These are phyloP conservation scores for Chiroxiphia lanceolata DNA, from an alignment of 2,797 vertebrate genomes.

Conservation along the genomic window DNA sequence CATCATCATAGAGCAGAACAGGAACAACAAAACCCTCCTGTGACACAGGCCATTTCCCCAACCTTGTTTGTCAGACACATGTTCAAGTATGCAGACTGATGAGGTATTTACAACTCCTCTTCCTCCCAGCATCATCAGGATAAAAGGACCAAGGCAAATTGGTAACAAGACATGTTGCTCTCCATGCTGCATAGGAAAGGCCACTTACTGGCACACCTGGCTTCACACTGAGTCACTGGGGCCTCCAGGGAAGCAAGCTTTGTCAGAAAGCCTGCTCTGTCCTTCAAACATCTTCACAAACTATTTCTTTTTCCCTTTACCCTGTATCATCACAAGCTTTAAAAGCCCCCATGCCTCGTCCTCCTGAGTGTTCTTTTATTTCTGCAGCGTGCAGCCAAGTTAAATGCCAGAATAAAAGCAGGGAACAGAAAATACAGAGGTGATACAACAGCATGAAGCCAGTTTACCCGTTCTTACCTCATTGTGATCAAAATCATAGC, in stretches of 20 bases:
- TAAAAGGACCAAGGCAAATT: not conserved
- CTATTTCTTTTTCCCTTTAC: not conserved
- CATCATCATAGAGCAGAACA: not conserved
- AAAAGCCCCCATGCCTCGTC: not conserved
- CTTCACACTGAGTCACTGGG: not conserved
- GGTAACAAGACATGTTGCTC: not conserved
- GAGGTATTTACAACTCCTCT: not conserved
- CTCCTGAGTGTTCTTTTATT: not conserved
- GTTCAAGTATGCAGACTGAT: not conserved
- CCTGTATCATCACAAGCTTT: not conserved
- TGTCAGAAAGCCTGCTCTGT: not conserved
- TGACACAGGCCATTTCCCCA: not conserved
- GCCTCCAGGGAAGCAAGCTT: not conserved
- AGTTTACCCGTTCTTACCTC: not conserved
- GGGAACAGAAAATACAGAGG: not conserved
- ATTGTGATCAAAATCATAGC: not conserved
- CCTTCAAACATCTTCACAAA: not conserved
- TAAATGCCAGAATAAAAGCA: not conserved
- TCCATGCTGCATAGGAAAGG: not conserved
- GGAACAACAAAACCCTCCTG: not conserved
- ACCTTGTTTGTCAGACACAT: accelerated
- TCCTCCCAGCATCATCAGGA: not conserved
- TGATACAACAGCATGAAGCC: slow-evolving; percentile 2
- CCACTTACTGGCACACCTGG: not conserved
- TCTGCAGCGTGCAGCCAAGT: not conserved